Base-by-base conservation (phyloP, 1,140 invertebrate species). In the Brachionus plicatilis region DNA sequence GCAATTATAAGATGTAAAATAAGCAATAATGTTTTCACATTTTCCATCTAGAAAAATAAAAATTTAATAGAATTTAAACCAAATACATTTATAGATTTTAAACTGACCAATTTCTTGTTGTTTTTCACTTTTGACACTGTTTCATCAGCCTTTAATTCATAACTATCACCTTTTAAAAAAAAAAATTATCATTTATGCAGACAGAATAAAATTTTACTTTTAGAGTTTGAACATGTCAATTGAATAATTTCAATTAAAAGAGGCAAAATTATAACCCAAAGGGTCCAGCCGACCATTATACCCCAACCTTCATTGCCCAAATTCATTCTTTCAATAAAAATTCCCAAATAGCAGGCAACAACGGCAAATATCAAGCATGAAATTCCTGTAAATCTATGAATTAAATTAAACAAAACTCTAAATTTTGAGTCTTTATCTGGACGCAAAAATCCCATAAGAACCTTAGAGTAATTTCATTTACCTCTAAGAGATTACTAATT, bases 291-390 rank as follows among this genome's bases (percentile, higher is more conserved):
- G 65, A 68, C 27, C 50, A 82, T 27, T 9, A 82, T 17, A 60
- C 79, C 79, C 79, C 79, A 82, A 11, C 79, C 79, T 27, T 65
- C 33, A 47, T 41, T 14, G 29, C 79, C 79, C 27, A 82, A 68
- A 20, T 65, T 43, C 79, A 82, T 82, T 60, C 53, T 60, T 14
- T 68, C 65, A 12, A 82, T 82, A 27, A 68, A 65, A 24, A 82
- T 56, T 60, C 79, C 79, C 37, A 82, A 68, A 56, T 53, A 80
- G 24, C 68, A 72, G 8, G 68, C 37, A 65, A 68, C 33, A 33
- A 43, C 41, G 2, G 79, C 53, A 24, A 82, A 29, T 24, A 12
- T 27, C 20, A 82, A n/a, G n/a, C 33, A 43, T 11, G 79, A 82
- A 27, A 82, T 37, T 60, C 79, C 79, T 0, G 65, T 60, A 37